phyloP scores from a whole-genome alignment of 2,113 vertebrate genomes.

The Hucho hucho region DNA sequence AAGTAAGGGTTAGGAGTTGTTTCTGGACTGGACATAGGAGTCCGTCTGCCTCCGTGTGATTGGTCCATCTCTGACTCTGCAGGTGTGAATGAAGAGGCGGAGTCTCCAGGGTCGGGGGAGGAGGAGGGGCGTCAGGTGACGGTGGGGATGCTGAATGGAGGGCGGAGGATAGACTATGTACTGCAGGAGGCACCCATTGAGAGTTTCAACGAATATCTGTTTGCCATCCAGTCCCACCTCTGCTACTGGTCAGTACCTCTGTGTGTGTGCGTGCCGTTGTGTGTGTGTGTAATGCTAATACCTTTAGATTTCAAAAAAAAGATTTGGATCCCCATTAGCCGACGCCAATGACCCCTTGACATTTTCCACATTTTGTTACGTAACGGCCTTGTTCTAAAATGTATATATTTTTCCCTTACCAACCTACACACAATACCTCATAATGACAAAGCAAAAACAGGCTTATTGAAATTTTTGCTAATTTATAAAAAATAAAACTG shows the following conservation, averaged over 20 bases:
- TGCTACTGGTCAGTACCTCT: conserved; percentile 87
- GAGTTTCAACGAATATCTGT: conserved; percentile 96
- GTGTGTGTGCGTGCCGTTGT: not conserved
- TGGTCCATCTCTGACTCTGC: conserved; percentile 9
- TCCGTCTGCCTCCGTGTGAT: not conserved
- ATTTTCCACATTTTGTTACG: no score
- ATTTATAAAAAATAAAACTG: not conserved
- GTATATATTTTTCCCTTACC: no score
- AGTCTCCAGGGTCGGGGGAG: conserved; percentile 30
- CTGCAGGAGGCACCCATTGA: conserved; percentile 97
- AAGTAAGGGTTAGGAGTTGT: not conserved
- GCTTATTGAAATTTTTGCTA: no score
- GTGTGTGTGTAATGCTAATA: no score
- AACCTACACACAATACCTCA: no score
- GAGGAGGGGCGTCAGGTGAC: conserved; percentile 64
- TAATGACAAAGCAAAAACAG: no score
- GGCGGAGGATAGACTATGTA: conserved; percentile 91
- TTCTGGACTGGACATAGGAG: not conserved
- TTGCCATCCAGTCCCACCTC: conserved; percentile 94
- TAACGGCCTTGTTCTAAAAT: no score
- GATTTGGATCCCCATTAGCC: no score
- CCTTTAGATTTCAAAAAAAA: no score
- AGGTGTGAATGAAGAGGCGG: conserved; percentile 49
- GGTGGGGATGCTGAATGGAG: conserved; percentile 89
- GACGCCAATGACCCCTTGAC: no score